Evolutionary conservation across 1,140 invertebrate species (phyloP).

Genomic region (Leptinotarsa lineolata): DNA sequence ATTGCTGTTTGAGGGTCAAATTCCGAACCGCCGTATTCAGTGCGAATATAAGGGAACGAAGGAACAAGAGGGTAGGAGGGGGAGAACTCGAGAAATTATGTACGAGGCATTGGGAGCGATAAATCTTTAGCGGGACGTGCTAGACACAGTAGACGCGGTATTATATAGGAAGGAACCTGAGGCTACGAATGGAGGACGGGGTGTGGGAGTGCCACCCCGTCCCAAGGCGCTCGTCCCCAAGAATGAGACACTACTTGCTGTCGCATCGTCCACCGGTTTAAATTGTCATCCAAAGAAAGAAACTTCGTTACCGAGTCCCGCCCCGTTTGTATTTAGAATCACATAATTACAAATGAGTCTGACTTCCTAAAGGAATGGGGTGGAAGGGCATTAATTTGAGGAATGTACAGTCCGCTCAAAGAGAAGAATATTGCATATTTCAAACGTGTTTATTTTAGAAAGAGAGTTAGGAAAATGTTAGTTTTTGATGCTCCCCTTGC

Average conservation of each 20-base stretch:
- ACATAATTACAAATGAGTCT: slow-evolving; percentile 18
- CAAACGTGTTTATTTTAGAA: too few species aligned
- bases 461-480: too few species aligned
- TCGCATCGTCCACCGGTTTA: slow-evolving; percentile 48
- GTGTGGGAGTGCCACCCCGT: slow-evolving; percentile 35
- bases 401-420: too few species aligned
- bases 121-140: slow-evolving; percentile 55
- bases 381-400: not conserved
- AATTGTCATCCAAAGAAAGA: slow-evolving; percentile 53
- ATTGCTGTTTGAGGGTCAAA: slow-evolving; percentile 14
- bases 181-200: slow-evolving; percentile 35
- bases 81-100: slow-evolving; percentile 55
- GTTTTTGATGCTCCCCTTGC: too few species aligned
- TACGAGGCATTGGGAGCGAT: slow-evolving; percentile 57
- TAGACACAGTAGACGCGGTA: slow-evolving; percentile 54
- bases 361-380: not conserved
- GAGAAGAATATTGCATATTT: too few species aligned
- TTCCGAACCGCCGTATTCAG: slow-evolving; percentile 13
- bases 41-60: not conserved
- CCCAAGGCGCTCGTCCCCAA: slow-evolving; percentile 50
- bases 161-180: slow-evolving; percentile 55
- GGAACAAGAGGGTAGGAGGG: slow-evolving; percentile 33
- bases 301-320: slow-evolving; percentile 46
- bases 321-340: slow-evolving; percentile 20
- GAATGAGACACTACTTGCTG: slow-evolving; percentile 54